Conservation (phyloP, 2,888 invertebrate species). For the Nasonia oneida region DNA sequence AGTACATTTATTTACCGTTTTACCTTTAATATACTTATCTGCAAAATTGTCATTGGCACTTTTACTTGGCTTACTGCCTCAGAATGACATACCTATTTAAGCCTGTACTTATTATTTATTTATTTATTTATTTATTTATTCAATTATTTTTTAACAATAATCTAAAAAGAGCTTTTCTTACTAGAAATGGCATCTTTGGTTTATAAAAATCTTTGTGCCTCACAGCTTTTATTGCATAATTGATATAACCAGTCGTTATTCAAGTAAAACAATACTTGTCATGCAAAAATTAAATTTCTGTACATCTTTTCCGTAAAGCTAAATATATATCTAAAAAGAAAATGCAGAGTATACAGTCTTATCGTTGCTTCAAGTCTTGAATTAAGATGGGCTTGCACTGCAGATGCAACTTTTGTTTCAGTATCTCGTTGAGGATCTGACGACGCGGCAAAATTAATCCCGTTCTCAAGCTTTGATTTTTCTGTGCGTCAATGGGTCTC, state of each 20-base stretch:
- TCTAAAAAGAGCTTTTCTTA: not conserved
- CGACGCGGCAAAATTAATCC: not conserved
- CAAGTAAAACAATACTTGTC: not conserved
- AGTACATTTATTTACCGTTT: no score
- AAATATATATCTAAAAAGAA: not conserved
- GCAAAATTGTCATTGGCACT: no score
- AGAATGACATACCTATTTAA: no score
- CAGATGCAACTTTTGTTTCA: conserved; percentile 38
- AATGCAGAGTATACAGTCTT: conserved; percentile 17
- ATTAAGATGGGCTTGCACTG: not conserved
- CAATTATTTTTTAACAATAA: no score
- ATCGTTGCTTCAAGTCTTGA: not conserved
- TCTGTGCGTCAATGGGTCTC: not conserved
- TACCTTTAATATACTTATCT: no score
- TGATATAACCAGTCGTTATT: not conserved
- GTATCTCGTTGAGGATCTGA: conserved; percentile 47
- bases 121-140: no score
- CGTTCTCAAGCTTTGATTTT: conserved; percentile 27
- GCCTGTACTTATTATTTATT: no score
- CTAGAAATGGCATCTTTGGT: not conserved
- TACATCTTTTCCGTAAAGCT: not conserved
- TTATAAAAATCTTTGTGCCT: not conserved
- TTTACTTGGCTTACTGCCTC: no score
- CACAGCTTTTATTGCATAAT: not conserved
- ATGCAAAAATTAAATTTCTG: not conserved